Percentiles rank a stretch among this genome's conserved stretches.
phyloP scores from a whole-genome alignment of 2,888 invertebrate genomes.

The Cotesia congregata region DNA sequence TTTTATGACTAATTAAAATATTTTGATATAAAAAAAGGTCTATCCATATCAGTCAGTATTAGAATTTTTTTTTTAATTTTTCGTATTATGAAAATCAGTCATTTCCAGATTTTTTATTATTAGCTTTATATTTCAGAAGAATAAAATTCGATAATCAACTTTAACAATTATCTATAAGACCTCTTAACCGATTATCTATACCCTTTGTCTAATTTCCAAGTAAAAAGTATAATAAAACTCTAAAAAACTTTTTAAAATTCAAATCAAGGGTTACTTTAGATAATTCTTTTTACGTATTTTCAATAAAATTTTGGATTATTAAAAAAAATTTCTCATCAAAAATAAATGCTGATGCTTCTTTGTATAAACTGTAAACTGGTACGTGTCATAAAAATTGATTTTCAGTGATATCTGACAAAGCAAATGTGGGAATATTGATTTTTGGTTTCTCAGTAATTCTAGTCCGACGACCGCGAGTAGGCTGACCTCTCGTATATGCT shows the following conservation, averaged over 20 bases:
- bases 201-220: too few relatives aligned
- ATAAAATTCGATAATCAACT: too few relatives aligned
- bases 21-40: too few relatives aligned
- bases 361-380: background rate
- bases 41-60: too few relatives aligned
- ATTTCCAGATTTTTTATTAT: too few relatives aligned
- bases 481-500: constrained; percentile 11
- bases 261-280: background rate
- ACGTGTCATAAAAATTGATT: background rate
- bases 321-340: background rate
- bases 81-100: too few relatives aligned
- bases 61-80: too few relatives aligned
- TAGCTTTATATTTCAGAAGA: too few relatives aligned
- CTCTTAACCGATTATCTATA: too few relatives aligned
- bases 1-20: background rate
- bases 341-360: background rate
- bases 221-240: background rate
- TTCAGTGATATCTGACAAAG: background rate
- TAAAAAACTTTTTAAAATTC: background rate
- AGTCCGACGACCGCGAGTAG: constrained; percentile 6
- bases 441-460: background rate
- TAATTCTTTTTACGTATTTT: too few relatives aligned
- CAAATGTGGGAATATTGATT: constrained; percentile 15
- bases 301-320: too few relatives aligned
- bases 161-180: too few relatives aligned